Conservation (phyloP, 2,797 vertebrate genomes). For the Phataginus tetradactyla region DNA sequence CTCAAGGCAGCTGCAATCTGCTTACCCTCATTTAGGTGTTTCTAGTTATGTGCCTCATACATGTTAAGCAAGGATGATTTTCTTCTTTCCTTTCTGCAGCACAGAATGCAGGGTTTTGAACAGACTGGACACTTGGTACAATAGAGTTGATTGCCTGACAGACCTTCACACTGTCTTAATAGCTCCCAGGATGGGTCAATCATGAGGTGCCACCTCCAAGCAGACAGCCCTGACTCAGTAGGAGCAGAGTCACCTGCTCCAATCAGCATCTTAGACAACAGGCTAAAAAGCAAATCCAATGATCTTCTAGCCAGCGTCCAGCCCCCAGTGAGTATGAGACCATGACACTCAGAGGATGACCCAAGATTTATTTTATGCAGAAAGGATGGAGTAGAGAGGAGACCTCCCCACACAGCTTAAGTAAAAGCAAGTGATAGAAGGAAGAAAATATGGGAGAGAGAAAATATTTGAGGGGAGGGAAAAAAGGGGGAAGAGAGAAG, state of each 20-base stretch:
- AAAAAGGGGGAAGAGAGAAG: background rate
- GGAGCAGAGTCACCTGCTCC: background rate
- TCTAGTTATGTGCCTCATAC: background rate
- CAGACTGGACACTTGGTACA: background rate
- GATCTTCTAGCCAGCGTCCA: background rate
- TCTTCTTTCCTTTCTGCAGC: background rate
- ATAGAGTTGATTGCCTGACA: background rate
- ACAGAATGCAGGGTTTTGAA: background rate
- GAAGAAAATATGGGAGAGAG: background rate
- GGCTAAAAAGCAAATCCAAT: background rate
- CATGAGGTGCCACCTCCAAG: background rate
- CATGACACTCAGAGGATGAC: background rate
- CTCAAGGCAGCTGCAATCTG: background rate
- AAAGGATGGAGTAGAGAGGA: background rate
- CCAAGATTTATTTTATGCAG: background rate
- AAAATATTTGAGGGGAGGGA: background rate
- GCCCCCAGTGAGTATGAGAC: background rate
- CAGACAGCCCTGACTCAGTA: background rate
- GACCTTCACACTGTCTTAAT: background rate
- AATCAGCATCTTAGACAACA: background rate
- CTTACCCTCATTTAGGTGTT: background rate
- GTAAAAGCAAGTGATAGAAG: background rate
- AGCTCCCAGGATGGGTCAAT: background rate
- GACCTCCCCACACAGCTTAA: background rate
- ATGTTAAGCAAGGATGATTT: background rate